A percentile compares a stretch with the other conserved stretches of the same genome.
These are phyloP conservation scores for Sebastes minor DNA, from an alignment of 2,797 vertebrate species.

Conservation along the genomic window DNA sequence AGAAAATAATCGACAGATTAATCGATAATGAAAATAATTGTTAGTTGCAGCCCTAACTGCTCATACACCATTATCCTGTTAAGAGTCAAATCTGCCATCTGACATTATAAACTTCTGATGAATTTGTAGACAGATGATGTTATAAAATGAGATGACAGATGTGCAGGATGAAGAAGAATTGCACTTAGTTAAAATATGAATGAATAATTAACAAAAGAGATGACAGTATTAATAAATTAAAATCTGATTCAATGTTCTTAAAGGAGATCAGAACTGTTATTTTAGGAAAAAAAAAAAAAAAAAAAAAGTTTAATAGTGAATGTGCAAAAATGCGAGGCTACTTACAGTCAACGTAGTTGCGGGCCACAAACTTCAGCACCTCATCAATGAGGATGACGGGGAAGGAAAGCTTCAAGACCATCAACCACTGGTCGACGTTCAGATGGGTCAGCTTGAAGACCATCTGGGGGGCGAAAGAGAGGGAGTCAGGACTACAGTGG, in stretches of 20 bases:
- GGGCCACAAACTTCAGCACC: slow-evolving; percentile 89
- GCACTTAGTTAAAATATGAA: slow-evolving; percentile 33
- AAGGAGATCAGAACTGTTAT: not conserved
- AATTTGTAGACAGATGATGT: not conserved
- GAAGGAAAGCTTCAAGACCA: slow-evolving; percentile 92
- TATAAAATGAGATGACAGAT: slow-evolving; percentile 6
- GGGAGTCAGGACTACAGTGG: not conserved
- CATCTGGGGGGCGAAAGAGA: slow-evolving; percentile 79
- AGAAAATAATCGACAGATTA: no score
- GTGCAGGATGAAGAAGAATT: slow-evolving; percentile 24
- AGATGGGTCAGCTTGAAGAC: slow-evolving; percentile 92
- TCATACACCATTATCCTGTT: not conserved
- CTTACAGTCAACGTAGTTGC: slow-evolving; percentile 94
- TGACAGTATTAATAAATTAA: slow-evolving; percentile 4
- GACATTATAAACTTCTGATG: not conserved
- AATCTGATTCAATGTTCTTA: not conserved
- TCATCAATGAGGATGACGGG: slow-evolving; percentile 92
- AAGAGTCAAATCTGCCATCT: not conserved
- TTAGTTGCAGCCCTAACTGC: not conserved
- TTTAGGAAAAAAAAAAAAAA: not conserved
- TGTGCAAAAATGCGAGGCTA: not conserved
- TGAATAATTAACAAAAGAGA: not conserved
- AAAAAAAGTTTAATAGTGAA: not conserved
- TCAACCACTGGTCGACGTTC: slow-evolving; percentile 81
- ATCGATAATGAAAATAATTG: no score